Evolutionary conservation across 2,888 invertebrate genomes (phyloP), one percentile per base, ranked within the genome.

Genomic region (Stomorhina lunata): DNA sequence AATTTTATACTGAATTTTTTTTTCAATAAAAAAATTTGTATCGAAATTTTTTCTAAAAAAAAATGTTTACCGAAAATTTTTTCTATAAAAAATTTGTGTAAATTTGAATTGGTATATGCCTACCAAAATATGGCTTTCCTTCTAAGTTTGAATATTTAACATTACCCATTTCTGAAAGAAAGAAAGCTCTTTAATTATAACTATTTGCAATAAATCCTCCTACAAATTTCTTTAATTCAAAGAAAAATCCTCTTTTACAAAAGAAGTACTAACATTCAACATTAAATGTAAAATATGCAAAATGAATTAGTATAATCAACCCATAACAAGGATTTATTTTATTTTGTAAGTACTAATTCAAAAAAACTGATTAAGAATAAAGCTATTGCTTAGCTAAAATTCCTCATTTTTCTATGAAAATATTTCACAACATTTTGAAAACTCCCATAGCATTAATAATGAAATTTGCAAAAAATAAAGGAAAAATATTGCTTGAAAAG

Each of bases 321-420:
- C 59, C 48, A 37, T 48, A 69, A 77, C 32, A 77, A 75, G 34
- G 32, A 76, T 55, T 57, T 75, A 25, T 27, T 66, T 68, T 32
- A 53, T 45, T 32, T 12, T 32, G 7, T 17, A 29, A 25, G 29
- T 55, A n/a, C 9, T 25, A 27, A 53, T 27, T 1, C n/a, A n/a
- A 53, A 27, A 53, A n/a, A n/a, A n/a, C 6, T n/a, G n/a, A 27
- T 3, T 27, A 10, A 15, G n/a, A n/a, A n/a, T n/a, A n/a, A n/a
- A n/a, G n/a, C n/a, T n/a, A 32, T 12, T 27, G 5, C 20, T 61
- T 10, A 57, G 9, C 22, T 45, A 22, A 61, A 32, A 34, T 50
- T 20, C 9, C 25, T 27, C 27, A 40, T 43, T 50, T 12, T 59
- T 45, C 9, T 2, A 4, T 6, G 37, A 10, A 15, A 34, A 9